phyloP scores from a whole-genome alignment of 92 coral and sea anemone species.

The Umimayanthus chanpuru region DNA sequence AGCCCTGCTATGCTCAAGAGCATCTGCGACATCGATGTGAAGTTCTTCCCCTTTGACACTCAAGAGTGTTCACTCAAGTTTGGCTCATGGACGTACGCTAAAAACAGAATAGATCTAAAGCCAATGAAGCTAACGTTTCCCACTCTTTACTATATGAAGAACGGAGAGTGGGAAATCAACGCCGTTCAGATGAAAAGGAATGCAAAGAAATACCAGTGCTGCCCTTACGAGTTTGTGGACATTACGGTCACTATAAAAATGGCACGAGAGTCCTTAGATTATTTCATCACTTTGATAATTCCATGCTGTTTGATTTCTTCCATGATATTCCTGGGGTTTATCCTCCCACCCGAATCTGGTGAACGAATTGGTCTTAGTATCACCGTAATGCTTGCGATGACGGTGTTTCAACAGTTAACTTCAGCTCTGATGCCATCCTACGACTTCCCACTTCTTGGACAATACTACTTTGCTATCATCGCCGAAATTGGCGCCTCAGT shows the following conservation, averaged over 20 bases:
- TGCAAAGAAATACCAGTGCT: slow-evolving; percentile 58
- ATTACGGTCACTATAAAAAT: slow-evolving; percentile 78
- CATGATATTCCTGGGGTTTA: slow-evolving; percentile 93
- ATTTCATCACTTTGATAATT: slow-evolving; percentile 81
- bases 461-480: slow-evolving; percentile 92
- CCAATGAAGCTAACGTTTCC: slow-evolving; percentile 68
- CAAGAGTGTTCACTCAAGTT: slow-evolving; percentile 81
- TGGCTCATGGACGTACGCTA: slow-evolving; percentile 82
- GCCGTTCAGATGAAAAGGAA: slow-evolving; percentile 53
- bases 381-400: slow-evolving; percentile 95
- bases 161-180: slow-evolving; percentile 86
- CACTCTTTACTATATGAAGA: slow-evolving; percentile 59
- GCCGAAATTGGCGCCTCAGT: slow-evolving; percentile 88
- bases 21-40: slow-evolving; percentile 75
- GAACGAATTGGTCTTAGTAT: slow-evolving; percentile 95
- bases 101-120: slow-evolving; percentile 52
- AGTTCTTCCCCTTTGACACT: slow-evolving; percentile 81
- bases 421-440: slow-evolving; percentile 96
- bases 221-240: slow-evolving; percentile 61
- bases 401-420: slow-evolving; percentile 94
- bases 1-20: slow-evolving; percentile 78
- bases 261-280: slow-evolving; percentile 77
- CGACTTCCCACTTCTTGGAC: slow-evolving; percentile 91
- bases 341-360: slow-evolving; percentile 93
- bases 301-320: slow-evolving; percentile 96